Conservation (phyloP, 1,140 invertebrate genomes). For the Drosophila oshimai region DNA sequence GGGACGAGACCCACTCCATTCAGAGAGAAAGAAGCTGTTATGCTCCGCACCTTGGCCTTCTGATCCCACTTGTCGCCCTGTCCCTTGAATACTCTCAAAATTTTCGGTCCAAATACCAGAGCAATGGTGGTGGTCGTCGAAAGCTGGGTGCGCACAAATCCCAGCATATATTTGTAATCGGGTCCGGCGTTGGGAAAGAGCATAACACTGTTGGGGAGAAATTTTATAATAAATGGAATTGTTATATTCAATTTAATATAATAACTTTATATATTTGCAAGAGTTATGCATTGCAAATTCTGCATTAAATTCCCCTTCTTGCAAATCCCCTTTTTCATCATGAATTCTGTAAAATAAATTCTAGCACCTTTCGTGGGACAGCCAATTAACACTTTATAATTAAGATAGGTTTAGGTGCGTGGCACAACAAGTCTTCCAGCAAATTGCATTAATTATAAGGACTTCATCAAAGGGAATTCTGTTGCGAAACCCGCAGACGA, state of each 20-base stretch:
- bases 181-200: constrained; percentile 93
- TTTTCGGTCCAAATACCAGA: constrained; percentile 94
- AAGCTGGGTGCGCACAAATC: constrained; percentile 93
- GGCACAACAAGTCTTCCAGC: constrained; percentile 28
- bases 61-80: constrained; percentile 94
- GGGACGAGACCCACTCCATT: constrained; percentile 91
- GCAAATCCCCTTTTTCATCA: not conserved
- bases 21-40: constrained; percentile 92
- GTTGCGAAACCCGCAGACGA: constrained; percentile 31
- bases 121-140: constrained; percentile 93
- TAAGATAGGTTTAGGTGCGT: constrained; percentile 11
- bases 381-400: constrained; percentile 11
- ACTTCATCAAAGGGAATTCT: constrained; percentile 64
- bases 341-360: not conserved
- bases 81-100: constrained; percentile 90
- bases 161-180: constrained; percentile 93
- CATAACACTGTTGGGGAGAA: constrained; percentile 84
- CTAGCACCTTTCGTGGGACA: not conserved
- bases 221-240: not conserved
- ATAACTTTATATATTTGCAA: too few relatives aligned
- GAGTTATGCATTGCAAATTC: too few relatives aligned
- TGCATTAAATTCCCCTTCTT: too few relatives aligned
- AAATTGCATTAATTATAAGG: constrained; percentile 79
- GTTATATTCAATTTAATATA: too few relatives aligned
- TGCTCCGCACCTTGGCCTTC: constrained; percentile 89